A percentile compares a stretch with the other conserved stretches of the same genome.
These are phyloP conservation scores for Pterobdella sp. DNA, from an alignment of 2,888 invertebrate genomes.

Conservation along the genomic window DNA sequence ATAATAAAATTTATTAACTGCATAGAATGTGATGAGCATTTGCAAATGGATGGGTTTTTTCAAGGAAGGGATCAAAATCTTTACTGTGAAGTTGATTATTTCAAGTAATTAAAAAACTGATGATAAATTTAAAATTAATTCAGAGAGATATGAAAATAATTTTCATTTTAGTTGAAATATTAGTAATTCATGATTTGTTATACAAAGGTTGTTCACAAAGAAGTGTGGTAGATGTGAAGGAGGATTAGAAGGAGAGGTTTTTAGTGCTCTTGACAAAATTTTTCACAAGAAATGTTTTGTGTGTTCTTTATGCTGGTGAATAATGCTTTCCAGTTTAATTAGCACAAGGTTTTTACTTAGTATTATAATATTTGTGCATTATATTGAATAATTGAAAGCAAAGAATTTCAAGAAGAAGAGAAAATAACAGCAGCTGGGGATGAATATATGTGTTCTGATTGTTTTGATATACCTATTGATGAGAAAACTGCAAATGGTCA, in stretches of 20 bases:
- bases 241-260: conserved; percentile 20
- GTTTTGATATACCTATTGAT: conserved; percentile 11
- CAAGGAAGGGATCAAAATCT: neutral
- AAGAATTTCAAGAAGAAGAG: neutral
- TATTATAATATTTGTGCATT: too few relatives aligned
- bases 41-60: neutral
- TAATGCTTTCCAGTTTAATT: neutral
- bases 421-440: conserved; percentile 1
- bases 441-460: conserved; percentile 13
- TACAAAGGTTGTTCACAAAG: neutral
- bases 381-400: conserved; percentile 3
- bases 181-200: neutral
- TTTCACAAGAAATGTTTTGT: conserved; percentile 25
- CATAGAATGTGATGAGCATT: neutral
- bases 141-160: neutral
- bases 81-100: neutral
- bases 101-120: neutral
- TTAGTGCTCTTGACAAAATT: conserved; percentile 6
- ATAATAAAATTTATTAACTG: neutral
- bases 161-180: neutral
- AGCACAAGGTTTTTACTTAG: too few relatives aligned
- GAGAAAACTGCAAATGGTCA: neutral
- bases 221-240: conserved; percentile 11
- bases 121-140: neutral
- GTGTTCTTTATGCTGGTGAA: conserved; percentile 20